phyloP scores from a whole-genome alignment of 2,113 vertebrate species.

The Pseudorectes ferrugineus region DNA sequence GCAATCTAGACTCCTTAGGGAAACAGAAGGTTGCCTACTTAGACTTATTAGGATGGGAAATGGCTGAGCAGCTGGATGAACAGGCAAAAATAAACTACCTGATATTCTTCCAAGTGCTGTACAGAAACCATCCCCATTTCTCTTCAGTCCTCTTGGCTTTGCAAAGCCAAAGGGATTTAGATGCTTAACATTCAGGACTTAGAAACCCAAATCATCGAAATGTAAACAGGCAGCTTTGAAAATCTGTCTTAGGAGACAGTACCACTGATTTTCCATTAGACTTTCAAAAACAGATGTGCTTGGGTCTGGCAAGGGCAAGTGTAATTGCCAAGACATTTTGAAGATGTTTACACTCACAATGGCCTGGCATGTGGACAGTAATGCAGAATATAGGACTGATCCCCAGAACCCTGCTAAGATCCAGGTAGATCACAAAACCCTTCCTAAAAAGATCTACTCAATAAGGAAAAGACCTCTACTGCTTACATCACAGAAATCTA shows the following conservation, averaged over 20 bases:
- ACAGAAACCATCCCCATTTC: not conserved
- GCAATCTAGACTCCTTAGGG: slow-evolving; percentile 48
- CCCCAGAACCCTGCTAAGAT: not conserved
- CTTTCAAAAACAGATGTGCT: not conserved
- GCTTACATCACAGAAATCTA: not conserved
- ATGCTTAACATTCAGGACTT: not conserved
- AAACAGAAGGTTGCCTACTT: slow-evolving; percentile 63
- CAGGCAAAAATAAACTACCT: slow-evolving; percentile 49
- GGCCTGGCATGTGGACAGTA: not conserved
- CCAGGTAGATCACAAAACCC: not conserved
- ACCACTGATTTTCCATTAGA: not conserved
- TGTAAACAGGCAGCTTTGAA: not conserved
- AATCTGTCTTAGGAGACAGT: not conserved
- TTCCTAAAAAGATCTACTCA: not conserved
- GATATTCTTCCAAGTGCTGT: slow-evolving; percentile 45
- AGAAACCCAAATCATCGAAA: not conserved
- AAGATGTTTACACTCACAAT: not conserved
- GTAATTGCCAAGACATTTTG: not conserved
- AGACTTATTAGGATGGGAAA: slow-evolving; percentile 53
- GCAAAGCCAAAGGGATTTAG: slow-evolving; percentile 8
- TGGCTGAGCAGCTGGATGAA: slow-evolving; percentile 56
- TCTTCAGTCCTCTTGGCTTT: slow-evolving; percentile 11
- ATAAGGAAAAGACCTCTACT: not conserved
- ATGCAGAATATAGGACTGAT: not conserved
- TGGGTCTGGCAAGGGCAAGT: not conserved